Conservation (phyloP, 2,888 invertebrate species). For the Carcina quercana region DNA sequence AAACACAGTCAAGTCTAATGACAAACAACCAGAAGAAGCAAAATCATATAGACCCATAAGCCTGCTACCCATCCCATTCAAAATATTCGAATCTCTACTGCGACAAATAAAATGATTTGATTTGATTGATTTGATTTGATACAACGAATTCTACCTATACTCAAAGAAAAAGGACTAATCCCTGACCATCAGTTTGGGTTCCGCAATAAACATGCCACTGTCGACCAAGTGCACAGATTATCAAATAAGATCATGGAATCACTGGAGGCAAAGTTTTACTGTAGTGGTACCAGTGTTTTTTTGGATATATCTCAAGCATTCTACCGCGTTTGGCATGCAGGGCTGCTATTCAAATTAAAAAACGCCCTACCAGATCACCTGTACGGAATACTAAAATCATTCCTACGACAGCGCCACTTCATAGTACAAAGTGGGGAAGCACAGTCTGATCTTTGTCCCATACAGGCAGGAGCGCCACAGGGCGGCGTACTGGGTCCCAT, state of each 20-base stretch:
- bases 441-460: background rate
- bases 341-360: slow-evolving; percentile 6
- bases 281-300: slow-evolving; percentile 10
- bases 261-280: slow-evolving; percentile 14
- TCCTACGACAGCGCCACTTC: too few species aligned
- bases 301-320: slow-evolving; percentile 12
- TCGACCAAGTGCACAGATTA: slow-evolving; percentile 16
- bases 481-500: slow-evolving; percentile 13
- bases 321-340: slow-evolving; percentile 12
- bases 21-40: too few species aligned
- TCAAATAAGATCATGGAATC: slow-evolving; percentile 7
- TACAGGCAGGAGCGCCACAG: slow-evolving; percentile 3
- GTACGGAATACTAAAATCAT: too few species aligned
- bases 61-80: too few species aligned
- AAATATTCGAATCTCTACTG: too few species aligned
- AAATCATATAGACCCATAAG: too few species aligned
- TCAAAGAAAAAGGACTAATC: slow-evolving; percentile 9
- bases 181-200: slow-evolving; percentile 18
- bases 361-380: too few species aligned
- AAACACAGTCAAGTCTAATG: too few species aligned
- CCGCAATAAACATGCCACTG: slow-evolving; percentile 11
- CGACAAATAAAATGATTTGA: too few species aligned
- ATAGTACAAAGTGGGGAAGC: too few species aligned
- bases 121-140: too few species aligned
- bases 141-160: too few species aligned